These are phyloP conservation scores for Leptobrachium leishanense DNA, from an alignment of 2,113 vertebrate genomes.

Conservation along the genomic window DNA sequence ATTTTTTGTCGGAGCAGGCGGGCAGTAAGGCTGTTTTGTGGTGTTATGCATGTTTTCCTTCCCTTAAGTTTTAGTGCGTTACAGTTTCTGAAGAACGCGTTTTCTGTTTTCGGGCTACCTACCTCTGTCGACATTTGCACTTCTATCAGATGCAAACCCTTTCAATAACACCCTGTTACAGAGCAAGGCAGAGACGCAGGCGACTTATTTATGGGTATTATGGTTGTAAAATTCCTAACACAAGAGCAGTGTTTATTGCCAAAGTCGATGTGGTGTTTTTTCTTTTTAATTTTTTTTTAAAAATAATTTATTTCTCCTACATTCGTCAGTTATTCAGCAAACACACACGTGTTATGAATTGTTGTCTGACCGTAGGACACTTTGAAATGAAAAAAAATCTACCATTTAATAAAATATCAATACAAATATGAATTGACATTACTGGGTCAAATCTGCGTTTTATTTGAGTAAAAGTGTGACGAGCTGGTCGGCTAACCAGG, in stretches of 20 bases:
- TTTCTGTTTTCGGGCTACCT: slow-evolving; percentile 5
- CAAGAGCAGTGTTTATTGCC: slow-evolving; percentile 34
- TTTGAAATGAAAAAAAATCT: too few species aligned
- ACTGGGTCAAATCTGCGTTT: too few species aligned
- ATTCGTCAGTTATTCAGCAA: too few species aligned
- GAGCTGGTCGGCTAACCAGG: too few species aligned
- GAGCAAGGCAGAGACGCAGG: not conserved
- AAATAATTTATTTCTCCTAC: too few species aligned
- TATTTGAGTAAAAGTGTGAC: too few species aligned
- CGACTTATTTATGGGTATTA: slow-evolving; percentile 7
- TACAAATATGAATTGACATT: too few species aligned
- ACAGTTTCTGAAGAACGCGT: not conserved
- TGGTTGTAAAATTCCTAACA: slow-evolving; percentile 4
- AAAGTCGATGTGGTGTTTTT: slow-evolving; percentile 2
- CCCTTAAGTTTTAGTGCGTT: not conserved
- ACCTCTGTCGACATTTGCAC: not conserved
- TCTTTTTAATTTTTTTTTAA: not conserved
- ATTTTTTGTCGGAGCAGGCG: not conserved
- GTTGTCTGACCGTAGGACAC: too few species aligned
- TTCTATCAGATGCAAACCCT: slow-evolving; percentile 6
- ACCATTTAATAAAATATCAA: too few species aligned
- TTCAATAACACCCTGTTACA: not conserved
- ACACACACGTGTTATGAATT: too few species aligned
- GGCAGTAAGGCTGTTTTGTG: not conserved
- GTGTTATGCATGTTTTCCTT: slow-evolving; percentile 30